Evolutionary conservation across 2,113 vertebrate genomes (phyloP), one percentile per base, ranked within the genome.

Genomic region (Chelonoidis abingdonii): DNA sequence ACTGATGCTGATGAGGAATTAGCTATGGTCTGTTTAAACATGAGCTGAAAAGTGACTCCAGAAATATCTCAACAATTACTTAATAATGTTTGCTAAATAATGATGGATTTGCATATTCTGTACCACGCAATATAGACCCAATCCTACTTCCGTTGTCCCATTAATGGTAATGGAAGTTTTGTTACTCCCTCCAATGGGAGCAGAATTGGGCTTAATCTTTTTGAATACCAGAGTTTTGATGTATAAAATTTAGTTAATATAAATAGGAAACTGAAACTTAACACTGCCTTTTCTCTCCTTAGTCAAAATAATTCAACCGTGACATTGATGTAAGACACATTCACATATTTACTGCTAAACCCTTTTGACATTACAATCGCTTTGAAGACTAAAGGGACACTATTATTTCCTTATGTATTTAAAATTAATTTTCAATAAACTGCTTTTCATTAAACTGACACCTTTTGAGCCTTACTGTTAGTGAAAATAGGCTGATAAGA

Each of bases 381-480:
- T 79, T 53, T n/a, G 44, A 75, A 80, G n/a, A 53, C 17, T 90
- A 41, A 79, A 62, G n/a, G 31, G 38, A 10, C 13, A 35, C 27
- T 3, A 29, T 80, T 75, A 11, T 87, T 79, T 41, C 47, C 53
- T 52, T 49, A 27, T 80, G 27, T 16, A 78, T 12, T 83, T 57
- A 80, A 41, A 90, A 93, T 84, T 75, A 50, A n/a, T 91, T 96
- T 96, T 80, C 31, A 88, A 79, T 4, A 29, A n/a, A 27, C 35
- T 52, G 13, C 62, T 78, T 81, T 8, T 56, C 19, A 1, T 50
- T 80, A 84, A 41, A 49, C 3, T n/a, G 57, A 54, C 25, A 69
- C 29, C 31, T 91, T 93, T 22, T 81, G 22, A 89, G 10, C 50
- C 87, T 84, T 81, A 53, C 8, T 1, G 47, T 86, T 35, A 24